phyloP scores from a whole-genome alignment of 1,140 invertebrate species.

The Scaptodrosophila lebanonensis region DNA sequence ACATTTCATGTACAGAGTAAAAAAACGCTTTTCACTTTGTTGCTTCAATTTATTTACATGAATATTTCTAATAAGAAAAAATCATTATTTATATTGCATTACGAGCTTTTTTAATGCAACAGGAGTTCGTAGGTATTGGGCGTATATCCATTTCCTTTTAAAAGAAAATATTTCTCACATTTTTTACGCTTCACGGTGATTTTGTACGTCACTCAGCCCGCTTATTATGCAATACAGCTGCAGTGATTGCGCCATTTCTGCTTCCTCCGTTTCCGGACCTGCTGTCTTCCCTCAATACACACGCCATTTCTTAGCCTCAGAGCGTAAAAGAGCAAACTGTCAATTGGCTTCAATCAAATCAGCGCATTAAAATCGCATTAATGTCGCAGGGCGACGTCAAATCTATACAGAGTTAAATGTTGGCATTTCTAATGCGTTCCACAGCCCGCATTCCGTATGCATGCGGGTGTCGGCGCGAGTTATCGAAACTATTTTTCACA shows the following conservation, averaged over 20 bases:
- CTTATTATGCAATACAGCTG: too few relatives aligned
- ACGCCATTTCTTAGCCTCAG: not conserved
- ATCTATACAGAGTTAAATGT: conserved; percentile 19
- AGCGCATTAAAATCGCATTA: conserved; percentile 63
- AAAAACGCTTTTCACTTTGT: too few relatives aligned
- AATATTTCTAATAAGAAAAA: too few relatives aligned
- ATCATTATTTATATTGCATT: too few relatives aligned
- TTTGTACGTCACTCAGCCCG: too few relatives aligned
- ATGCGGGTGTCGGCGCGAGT: conserved; percentile 32
- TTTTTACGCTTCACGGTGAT: too few relatives aligned
- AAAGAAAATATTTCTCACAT: not conserved
- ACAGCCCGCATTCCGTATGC: conserved; percentile 15
- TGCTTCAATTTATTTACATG: too few relatives aligned
- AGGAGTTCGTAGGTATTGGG: too few relatives aligned
- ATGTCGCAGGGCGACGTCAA: conserved; percentile 15
- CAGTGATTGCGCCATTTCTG: too few relatives aligned
- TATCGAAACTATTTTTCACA: conserved; percentile 55
- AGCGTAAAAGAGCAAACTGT: conserved; percentile 38
- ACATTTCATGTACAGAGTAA: too few relatives aligned
- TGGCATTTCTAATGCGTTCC: conserved; percentile 11
- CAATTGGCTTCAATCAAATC: conserved; percentile 65
- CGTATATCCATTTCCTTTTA: conserved; percentile 7
- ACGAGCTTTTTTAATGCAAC: too few relatives aligned
- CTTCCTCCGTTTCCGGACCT: not conserved
- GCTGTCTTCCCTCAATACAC: not conserved